Evolutionary conservation across 1,140 invertebrate genomes (phyloP), one percentile per base, ranked within the genome.

Genomic region (Neodiprion lecontei): DNA sequence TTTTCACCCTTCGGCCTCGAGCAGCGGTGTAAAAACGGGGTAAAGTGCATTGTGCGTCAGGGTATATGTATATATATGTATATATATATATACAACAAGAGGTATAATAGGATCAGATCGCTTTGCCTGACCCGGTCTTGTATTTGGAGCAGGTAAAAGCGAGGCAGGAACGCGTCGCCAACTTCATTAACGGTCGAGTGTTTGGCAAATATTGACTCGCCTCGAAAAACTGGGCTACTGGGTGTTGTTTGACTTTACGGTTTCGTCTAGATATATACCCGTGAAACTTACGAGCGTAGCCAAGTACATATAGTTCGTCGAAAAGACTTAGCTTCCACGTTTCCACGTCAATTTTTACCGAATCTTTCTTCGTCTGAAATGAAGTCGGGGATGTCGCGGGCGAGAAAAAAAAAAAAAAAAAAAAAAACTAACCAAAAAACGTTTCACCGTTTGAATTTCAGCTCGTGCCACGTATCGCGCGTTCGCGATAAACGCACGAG

Each of bases 181-280:
- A 87, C 86, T 88, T 83, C 83, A 81, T 82, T 79, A 83, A 84
- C 81, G 74, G 75, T 75, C 83, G 82, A 82, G 83, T 86, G 85
- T 81, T 53, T 80, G 69, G 81, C 84, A 88, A 88, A 88, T 88
- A 88, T 88, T 88, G 84, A 88, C 85, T 21, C 69, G 84, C 81
- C 69, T 48, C 74, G 75, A 77, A 78, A 84, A 84, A 86, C 83
- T 84, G 66, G 86, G 86, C 84, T 84, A 80, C 79, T 65, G 70
- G 77, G 73, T 61, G 71, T 65, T 49, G 17, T 77, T 69, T 70
- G 53, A 11, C 10, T 61, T 61, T 61, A 61, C 17, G 17, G 17
- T 21, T 21, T 1, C 17, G 17, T 21, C 17, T 21, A 21, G 17
- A 21, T 21, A 21, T 21, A 21, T 21, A 21, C 17, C 17, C 17